Conservation (phyloP, 2,888 invertebrate species). For the Thumatha senex region DNA sequence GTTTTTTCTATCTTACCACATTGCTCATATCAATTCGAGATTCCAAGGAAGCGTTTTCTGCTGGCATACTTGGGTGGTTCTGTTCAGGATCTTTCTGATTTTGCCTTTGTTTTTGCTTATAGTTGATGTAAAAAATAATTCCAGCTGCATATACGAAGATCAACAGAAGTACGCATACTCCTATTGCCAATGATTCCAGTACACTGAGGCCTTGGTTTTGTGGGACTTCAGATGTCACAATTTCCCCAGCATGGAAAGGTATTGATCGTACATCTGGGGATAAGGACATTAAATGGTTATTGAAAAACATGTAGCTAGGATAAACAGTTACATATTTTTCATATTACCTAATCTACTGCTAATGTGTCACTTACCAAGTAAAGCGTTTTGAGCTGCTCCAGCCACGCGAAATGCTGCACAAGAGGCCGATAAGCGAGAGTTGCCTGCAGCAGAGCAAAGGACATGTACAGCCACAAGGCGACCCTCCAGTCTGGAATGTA, state of each 20-base stretch:
- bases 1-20: conserved; percentile 55
- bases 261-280: conserved; percentile 90
- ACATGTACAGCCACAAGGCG: conserved; percentile 90
- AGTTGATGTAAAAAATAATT: conserved; percentile 91
- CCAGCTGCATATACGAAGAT: conserved; percentile 93
- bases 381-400: conserved; percentile 86
- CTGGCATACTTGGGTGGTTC: conserved; percentile 57
- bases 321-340: too few species aligned
- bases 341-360: too few species aligned
- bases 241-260: conserved; percentile 87
- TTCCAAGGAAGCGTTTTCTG: conserved; percentile 64
- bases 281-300: conserved; percentile 3
- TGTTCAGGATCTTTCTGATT: conserved; percentile 70
- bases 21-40: conserved; percentile 72
- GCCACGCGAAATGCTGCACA: conserved; percentile 93
- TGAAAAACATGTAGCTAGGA: too few species aligned
- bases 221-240: conserved; percentile 73
- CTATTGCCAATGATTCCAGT: conserved; percentile 92
- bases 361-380: conserved; percentile 54
- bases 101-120: conserved; percentile 86
- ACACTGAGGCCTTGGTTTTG: conserved; percentile 86
- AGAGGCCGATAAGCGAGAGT: conserved; percentile 87
- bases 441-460: conserved; percentile 87
- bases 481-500: conserved; percentile 90
- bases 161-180: conserved; percentile 89